Percentiles rank a stretch among this genome's conserved stretches.
phyloP scores from a whole-genome alignment of 2,797 vertebrate species.

The Oreochromis mossambicus region DNA sequence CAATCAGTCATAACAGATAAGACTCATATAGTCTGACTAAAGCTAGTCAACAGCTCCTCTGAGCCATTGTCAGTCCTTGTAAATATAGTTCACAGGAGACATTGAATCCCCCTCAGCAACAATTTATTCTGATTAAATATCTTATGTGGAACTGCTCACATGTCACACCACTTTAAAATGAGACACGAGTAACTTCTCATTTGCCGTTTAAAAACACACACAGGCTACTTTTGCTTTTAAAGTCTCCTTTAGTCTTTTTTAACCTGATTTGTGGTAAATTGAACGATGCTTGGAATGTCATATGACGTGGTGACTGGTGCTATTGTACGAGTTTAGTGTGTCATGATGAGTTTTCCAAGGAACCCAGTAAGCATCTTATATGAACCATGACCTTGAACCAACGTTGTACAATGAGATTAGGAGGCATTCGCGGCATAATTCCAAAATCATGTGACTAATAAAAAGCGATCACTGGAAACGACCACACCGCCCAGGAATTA shows the following conservation, averaged over 20 bases:
- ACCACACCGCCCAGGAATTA: background rate
- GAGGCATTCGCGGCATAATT: background rate
- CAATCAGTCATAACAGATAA: background rate
- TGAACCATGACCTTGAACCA: background rate
- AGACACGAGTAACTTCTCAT: background rate
- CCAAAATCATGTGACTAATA: background rate
- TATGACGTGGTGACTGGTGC: background rate
- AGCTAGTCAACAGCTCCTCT: background rate
- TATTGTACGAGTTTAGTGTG: background rate
- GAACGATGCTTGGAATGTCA: background rate
- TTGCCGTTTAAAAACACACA: background rate
- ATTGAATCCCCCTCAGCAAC: constrained; percentile 40
- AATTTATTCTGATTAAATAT: constrained; percentile 23
- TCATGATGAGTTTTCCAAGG: background rate
- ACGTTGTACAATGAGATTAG: background rate
- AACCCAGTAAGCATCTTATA: background rate
- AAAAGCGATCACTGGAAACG: background rate
- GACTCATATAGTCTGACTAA: background rate
- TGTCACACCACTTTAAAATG: constrained; percentile 1
- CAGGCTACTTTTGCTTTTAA: background rate
- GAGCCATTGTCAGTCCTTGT: background rate
- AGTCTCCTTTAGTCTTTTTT: background rate
- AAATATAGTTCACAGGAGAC: constrained; percentile 34
- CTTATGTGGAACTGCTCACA: constrained; percentile 31
- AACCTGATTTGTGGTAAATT: background rate